Conservation (phyloP, 2,888 invertebrate species). For the Lacanobia oleracea region DNA sequence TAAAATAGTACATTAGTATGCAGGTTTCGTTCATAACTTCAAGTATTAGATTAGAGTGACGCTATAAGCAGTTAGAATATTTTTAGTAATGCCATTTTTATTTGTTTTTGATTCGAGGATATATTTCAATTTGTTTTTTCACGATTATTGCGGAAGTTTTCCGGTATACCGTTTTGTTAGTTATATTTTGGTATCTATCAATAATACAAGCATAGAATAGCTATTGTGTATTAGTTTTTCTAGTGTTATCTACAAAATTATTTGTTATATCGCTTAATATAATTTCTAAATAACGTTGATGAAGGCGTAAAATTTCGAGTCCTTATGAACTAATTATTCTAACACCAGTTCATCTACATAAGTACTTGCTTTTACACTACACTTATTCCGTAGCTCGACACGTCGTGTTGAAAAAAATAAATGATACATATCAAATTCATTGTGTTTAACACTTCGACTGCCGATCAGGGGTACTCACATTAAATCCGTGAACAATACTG, state of each 20-base stretch:
- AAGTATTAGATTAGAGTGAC: constrained; percentile 24
- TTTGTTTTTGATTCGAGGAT: constrained; percentile 47
- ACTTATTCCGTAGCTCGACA: constrained; percentile 61
- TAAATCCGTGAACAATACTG: constrained; percentile 3
- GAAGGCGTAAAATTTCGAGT: constrained; percentile 48
- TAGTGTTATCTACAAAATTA: constrained; percentile 29
- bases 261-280: constrained; percentile 27
- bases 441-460: constrained; percentile 63
- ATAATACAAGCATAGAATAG: constrained; percentile 42
- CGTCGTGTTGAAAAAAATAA: constrained; percentile 66
- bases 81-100: constrained; percentile 42
- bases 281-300: constrained; percentile 47
- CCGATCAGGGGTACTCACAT: constrained; percentile 17
- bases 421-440: constrained; percentile 62
- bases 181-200: constrained; percentile 40
- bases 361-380: constrained; percentile 66
- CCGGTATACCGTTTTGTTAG: constrained; percentile 40
- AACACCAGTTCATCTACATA: constrained; percentile 58
- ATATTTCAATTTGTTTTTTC: constrained; percentile 44
- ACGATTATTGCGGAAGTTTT: constrained; percentile 33
- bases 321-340: constrained; percentile 61
- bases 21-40: constrained; percentile 11
- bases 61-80: constrained; percentile 46
- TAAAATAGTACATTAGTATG: constrained; percentile 29
- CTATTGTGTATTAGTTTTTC: constrained; percentile 45